Percentiles rank a stretch among this genome's conserved stretches.
These are phyloP conservation scores for Megaceryle maxima DNA, from an alignment of 2,113 vertebrate genomes.

Conservation along the genomic window DNA sequence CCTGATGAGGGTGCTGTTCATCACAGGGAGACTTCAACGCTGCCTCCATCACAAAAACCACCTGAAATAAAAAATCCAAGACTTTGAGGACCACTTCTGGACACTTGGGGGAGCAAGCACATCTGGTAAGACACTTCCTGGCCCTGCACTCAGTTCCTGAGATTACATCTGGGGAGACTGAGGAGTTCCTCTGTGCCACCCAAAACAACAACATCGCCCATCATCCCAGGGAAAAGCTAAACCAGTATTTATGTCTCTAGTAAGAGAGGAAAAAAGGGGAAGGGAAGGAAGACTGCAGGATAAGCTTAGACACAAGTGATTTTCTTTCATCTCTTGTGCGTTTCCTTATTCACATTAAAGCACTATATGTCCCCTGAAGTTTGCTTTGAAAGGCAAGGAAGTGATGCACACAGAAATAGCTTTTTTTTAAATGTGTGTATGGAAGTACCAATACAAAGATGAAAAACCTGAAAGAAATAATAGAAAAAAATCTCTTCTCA, in stretches of 20 bases:
- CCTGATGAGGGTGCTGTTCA: conserved; percentile 65
- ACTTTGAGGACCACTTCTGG: neutral
- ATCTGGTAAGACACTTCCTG: neutral
- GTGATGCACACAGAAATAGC: neutral
- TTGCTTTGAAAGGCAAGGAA: conserved; percentile 1
- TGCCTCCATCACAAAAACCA: conserved; percentile 56
- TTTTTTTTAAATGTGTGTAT: neutral
- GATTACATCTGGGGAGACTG: neutral
- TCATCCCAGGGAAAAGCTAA: neutral
- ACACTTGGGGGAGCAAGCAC: neutral
- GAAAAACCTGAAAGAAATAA: neutral
- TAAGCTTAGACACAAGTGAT: neutral
- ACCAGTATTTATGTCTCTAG: neutral
- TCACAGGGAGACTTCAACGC: conserved; percentile 30
- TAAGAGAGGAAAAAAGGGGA: neutral
- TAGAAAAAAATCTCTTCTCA: neutral
- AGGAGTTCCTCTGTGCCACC: neutral
- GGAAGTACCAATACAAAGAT: neutral
- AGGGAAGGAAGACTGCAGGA: neutral
- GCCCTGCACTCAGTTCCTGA: neutral
- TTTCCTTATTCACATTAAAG: neutral
- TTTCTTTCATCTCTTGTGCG: neutral
- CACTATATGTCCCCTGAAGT: neutral
- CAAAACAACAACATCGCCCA: neutral
- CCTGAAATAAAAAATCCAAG: neutral